Percentiles rank a stretch among this genome's conserved stretches.
Conservation (phyloP, 2,113 vertebrate species). For the Marcusenius ussheri region DNA sequence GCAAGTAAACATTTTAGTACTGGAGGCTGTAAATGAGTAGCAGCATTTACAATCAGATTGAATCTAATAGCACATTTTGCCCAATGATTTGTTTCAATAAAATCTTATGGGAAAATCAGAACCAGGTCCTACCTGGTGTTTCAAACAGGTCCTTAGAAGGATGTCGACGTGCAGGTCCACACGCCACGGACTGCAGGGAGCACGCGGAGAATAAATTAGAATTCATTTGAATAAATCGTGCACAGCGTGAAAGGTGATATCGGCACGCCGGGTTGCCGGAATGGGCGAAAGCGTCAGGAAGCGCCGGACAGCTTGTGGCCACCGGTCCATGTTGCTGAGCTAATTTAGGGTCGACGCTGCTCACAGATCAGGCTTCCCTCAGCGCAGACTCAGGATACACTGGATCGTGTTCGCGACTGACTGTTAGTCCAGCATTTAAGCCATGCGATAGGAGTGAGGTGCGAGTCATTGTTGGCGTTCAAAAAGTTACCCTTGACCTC, state of each 20-base stretch:
- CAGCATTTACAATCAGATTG: background rate
- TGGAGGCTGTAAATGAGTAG: background rate
- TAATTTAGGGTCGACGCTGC: background rate
- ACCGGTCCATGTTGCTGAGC: background rate
- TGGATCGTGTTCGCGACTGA: background rate
- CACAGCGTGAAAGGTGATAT: constrained; percentile 2
- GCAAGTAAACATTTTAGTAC: background rate
- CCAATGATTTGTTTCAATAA: background rate
- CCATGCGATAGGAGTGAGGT: background rate
- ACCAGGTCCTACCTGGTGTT: background rate
- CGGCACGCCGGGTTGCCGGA: background rate
- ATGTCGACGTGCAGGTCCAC: background rate
- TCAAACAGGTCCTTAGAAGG: background rate
- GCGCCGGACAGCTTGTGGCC: background rate
- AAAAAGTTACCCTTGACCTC: background rate
- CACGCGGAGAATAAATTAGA: constrained; percentile 11
- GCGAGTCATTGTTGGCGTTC: background rate
- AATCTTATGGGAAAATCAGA: background rate
- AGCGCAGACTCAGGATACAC: background rate
- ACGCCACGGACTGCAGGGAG: background rate
- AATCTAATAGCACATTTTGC: background rate
- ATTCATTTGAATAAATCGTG: constrained; percentile 16
- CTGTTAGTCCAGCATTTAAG: background rate
- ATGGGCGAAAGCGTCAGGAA: background rate
- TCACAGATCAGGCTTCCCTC: background rate